Evolutionary conservation across 2,888 invertebrate species (phyloP).

Genomic region (Hyposoter didymator): DNA sequence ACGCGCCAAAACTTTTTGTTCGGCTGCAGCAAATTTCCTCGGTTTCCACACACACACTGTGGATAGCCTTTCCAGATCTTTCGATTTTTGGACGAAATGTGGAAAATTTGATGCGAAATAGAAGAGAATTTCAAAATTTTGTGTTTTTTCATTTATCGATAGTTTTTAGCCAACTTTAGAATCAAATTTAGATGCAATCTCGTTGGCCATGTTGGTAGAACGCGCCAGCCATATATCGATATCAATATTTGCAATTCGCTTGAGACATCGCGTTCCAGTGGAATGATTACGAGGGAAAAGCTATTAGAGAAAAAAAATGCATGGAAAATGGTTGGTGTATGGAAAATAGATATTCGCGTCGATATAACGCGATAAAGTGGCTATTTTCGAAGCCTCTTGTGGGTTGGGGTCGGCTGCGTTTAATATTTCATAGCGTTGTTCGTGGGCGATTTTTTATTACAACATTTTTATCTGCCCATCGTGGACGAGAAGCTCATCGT

Average conservation of each 20-base stretch:
- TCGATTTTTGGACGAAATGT: background rate
- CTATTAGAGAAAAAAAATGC: constrained; percentile 10
- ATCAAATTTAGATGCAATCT: background rate
- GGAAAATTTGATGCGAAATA: background rate
- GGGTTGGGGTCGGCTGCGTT: constrained; percentile 20
- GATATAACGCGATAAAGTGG: constrained; percentile 42
- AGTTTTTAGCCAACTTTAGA: background rate
- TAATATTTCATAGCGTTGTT: constrained; percentile 35
- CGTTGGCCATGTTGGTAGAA: background rate
- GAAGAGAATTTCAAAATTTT: background rate
- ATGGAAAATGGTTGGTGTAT: constrained; percentile 32
- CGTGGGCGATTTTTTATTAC: constrained; percentile 30
- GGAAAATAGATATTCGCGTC: constrained; percentile 17
- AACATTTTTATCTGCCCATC: background rate
- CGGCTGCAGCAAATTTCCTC: no score
- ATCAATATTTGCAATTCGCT: background rate
- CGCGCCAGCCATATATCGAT: background rate
- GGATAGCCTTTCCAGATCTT: background rate
- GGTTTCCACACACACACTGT: no score
- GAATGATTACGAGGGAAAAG: background rate
- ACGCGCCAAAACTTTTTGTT: no score
- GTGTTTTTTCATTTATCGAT: background rate
- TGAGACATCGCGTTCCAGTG: background rate
- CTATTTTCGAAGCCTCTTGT: constrained; percentile 53
- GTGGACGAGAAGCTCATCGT: constrained; percentile 2